These are phyloP conservation scores for Orcinus orca DNA, from an alignment of 2,113 vertebrate genomes.

Conservation along the genomic window DNA sequence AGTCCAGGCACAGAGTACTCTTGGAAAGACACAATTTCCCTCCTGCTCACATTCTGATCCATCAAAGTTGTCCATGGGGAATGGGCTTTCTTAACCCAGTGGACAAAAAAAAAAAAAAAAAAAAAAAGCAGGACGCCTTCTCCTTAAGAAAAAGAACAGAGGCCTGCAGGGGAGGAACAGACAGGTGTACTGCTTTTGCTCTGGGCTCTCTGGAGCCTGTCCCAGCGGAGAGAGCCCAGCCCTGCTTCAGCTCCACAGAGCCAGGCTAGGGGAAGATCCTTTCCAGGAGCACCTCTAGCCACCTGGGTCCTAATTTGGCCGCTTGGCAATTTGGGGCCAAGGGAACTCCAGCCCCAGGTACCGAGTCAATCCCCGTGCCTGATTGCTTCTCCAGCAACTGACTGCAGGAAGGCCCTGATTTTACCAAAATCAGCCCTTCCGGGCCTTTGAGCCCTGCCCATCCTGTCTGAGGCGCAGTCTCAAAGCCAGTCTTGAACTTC, in stretches of 20 bases:
- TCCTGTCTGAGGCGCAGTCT: not conserved
- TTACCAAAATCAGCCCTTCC: not conserved
- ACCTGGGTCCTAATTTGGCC: not conserved
- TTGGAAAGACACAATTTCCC: not conserved
- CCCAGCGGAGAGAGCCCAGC: not conserved
- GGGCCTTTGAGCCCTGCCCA: not conserved
- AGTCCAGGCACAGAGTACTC: not conserved
- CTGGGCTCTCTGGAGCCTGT: not conserved
- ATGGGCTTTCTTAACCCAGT: not conserved
- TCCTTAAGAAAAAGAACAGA: not conserved
- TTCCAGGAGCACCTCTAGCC: not conserved
- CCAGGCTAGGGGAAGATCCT: not conserved
- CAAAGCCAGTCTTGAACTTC: not conserved
- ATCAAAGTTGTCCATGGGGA: not conserved
- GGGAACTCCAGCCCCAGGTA: not conserved
- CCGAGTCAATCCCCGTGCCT: not conserved
- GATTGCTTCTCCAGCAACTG: no score
- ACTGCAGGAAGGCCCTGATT: not conserved
- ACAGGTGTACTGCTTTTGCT: not conserved
- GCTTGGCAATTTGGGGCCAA: not conserved
- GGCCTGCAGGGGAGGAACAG: not conserved
- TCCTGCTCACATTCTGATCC: not conserved
- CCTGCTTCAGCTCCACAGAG: not conserved
- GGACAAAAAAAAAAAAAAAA: not conserved
- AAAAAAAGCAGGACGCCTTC: not conserved